Evolutionary conservation across 2,113 vertebrate genomes (phyloP).

Genomic region (Alligator mississippiensis): DNA sequence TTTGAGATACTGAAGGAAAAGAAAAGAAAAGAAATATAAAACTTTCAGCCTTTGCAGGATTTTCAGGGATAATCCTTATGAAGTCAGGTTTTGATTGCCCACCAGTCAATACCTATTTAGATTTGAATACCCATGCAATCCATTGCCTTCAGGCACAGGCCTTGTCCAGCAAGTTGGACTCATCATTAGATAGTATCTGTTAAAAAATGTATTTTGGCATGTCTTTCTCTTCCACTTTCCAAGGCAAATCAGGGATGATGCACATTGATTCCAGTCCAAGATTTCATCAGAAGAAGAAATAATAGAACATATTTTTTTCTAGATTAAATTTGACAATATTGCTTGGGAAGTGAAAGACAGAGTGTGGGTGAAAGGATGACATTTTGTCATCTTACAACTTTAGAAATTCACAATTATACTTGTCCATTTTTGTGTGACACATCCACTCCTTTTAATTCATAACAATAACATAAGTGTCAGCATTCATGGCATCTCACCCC

Average conservation of each 20-base stretch:
- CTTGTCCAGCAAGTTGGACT: not conserved
- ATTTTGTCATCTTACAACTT: not conserved
- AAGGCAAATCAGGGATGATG: not conserved
- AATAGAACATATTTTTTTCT: not conserved
- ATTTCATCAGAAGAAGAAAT: not conserved
- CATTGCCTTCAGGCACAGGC: not conserved
- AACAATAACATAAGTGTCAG: not conserved
- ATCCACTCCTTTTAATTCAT: not conserved
- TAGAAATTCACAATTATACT: not conserved
- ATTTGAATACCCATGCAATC: not conserved
- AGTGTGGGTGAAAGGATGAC: not conserved
- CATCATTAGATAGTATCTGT: not conserved
- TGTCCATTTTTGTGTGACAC: not conserved
- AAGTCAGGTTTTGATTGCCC: not conserved
- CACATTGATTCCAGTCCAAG: not conserved
- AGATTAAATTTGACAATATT: not conserved
- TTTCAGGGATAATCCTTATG: not conserved
- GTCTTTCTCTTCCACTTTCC: not conserved
- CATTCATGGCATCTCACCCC: not conserved
- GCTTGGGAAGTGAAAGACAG: not conserved
- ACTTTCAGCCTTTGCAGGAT: not conserved
- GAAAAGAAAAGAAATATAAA: not conserved
- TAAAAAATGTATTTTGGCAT: not conserved
- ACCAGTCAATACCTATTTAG: not conserved
- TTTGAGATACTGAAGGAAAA: not conserved